Conservation (phyloP, 2,113 vertebrate genomes). For the Ranitomeya variabilis region DNA sequence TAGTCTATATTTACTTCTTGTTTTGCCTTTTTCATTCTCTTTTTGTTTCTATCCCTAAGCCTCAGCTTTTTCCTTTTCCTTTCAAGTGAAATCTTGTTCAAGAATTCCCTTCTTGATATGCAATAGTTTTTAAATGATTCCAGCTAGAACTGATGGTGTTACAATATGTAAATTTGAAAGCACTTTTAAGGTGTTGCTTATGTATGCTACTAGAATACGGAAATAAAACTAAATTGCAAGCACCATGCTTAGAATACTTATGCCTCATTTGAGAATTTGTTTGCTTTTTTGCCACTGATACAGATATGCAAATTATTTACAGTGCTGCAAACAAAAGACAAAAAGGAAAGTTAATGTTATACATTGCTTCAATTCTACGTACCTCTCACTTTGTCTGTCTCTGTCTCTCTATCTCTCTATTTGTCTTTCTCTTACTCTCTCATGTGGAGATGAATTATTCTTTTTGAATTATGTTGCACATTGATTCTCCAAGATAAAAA, state of each 20-base stretch:
- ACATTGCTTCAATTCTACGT: not conserved
- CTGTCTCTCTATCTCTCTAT: not conserved
- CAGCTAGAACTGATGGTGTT: not conserved
- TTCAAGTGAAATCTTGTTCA: not conserved
- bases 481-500: no score
- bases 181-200: slow-evolving; percentile 31
- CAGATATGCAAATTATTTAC: slow-evolving; percentile 15
- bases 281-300: not conserved
- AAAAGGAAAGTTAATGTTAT: not conserved
- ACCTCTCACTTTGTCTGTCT: not conserved
- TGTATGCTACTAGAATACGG: not conserved
- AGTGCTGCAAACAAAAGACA: not conserved
- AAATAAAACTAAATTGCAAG: slow-evolving; percentile 36
- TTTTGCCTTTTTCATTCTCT: not conserved
- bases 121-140: not conserved
- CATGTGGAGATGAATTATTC: no score
- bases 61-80: not conserved
- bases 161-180: slow-evolving; percentile 19
- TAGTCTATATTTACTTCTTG: not conserved
- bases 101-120: slow-evolving; percentile 1
- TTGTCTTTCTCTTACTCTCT: not conserved
- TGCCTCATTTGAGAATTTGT: not conserved
- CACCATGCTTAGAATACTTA: not conserved
- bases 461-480: no score
- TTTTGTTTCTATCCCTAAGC: not conserved